phyloP scores from a whole-genome alignment of 2,888 invertebrate species.

The Ormyrus labotus region DNA sequence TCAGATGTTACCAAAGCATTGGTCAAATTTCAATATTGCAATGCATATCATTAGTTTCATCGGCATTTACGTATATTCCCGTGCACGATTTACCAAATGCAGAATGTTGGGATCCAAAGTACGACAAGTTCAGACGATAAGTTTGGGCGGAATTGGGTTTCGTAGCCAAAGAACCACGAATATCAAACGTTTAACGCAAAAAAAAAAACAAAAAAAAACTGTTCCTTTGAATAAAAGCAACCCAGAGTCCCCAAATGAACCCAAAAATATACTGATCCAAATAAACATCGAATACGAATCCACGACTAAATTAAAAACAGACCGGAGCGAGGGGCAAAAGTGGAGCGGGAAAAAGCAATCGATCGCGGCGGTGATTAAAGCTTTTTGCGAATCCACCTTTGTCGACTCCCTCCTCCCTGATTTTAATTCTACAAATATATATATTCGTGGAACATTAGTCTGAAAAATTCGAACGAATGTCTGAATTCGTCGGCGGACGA shows the following conservation, averaged over 20 bases:
- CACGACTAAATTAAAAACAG: no score
- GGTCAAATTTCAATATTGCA: slow-evolving; percentile 7
- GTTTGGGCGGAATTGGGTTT: not conserved
- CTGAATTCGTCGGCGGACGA: slow-evolving; percentile 53
- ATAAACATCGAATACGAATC: not conserved
- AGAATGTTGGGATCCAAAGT: slow-evolving; percentile 21
- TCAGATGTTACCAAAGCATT: not conserved
- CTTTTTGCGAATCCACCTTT: not conserved
- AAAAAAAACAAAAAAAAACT: no score
- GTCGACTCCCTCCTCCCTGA: not conserved
- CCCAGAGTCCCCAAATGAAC: no score
- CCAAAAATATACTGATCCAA: slow-evolving; percentile 1
- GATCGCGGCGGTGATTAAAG: not conserved
- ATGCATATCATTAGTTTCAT: not conserved
- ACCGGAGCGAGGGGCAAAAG: no score
- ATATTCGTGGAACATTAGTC: not conserved
- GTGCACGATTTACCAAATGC: slow-evolving; percentile 37
- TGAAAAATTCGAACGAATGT: slow-evolving; percentile 35
- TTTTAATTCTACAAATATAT: no score
- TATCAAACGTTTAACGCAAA: no score
- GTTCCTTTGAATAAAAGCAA: no score
- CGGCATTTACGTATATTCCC: slow-evolving; percentile 18
- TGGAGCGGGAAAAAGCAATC: not conserved
- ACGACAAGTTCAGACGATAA: slow-evolving; percentile 40
- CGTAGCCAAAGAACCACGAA: no score